Percentiles rank a stretch among this genome's conserved stretches.
Evolutionary conservation across 2,888 invertebrate species (phyloP).

Genomic region (Xestia sexstrigata): DNA sequence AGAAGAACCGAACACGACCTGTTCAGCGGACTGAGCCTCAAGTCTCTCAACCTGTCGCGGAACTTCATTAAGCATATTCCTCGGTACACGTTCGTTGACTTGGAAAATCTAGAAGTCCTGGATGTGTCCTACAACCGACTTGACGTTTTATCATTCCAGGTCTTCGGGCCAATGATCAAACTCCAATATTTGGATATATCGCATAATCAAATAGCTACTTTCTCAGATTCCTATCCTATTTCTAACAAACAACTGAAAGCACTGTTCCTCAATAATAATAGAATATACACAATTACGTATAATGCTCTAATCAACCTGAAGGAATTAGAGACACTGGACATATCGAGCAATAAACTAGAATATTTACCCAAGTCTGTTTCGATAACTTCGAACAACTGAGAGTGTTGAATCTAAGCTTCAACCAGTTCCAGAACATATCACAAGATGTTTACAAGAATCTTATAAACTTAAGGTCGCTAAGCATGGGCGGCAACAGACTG

Average conservation of each 20-base stretch:
- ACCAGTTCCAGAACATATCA: constrained; percentile 91
- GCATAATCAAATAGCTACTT: constrained; percentile 93
- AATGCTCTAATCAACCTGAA: constrained; percentile 94
- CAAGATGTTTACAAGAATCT: constrained; percentile 91
- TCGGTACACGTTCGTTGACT: constrained; percentile 91
- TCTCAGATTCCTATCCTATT: constrained; percentile 95
- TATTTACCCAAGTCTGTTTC: constrained; percentile 92
- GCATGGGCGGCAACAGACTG: constrained; percentile 91
- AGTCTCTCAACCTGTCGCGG: constrained; percentile 92
- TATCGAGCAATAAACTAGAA: constrained; percentile 92
- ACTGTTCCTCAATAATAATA: constrained; percentile 93
- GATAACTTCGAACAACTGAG: constrained; percentile 91
- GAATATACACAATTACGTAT: constrained; percentile 93
- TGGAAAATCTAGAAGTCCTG: constrained; percentile 91
- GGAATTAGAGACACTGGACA: constrained; percentile 92
- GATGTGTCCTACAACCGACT: constrained; percentile 93
- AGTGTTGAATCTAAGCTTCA: constrained; percentile 92
- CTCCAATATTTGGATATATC: constrained; percentile 94
- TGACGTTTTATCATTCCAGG: constrained; percentile 93
- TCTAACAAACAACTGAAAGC: constrained; percentile 92
- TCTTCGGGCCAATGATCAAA: constrained; percentile 92
- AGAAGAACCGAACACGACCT: constrained; percentile 87
- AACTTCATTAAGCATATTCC: constrained; percentile 93
- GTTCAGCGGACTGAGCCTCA: constrained; percentile 91
- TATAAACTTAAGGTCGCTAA: constrained; percentile 88